phyloP scores from a whole-genome alignment of 2,888 invertebrate species.

The Carpatolechia fugitivella region DNA sequence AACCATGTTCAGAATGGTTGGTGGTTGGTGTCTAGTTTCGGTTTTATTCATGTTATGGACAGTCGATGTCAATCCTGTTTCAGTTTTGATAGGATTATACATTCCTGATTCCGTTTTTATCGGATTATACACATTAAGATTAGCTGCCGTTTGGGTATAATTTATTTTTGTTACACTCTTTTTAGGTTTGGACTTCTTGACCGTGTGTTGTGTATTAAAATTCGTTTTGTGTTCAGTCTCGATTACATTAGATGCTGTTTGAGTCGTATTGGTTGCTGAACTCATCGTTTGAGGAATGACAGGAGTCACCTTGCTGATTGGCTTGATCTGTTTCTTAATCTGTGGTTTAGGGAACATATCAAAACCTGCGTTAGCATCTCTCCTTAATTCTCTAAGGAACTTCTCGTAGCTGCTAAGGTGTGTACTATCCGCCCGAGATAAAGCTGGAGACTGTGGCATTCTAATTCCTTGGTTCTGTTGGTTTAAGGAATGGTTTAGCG shows the following conservation, averaged over 20 bases:
- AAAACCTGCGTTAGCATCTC: constrained; percentile 48
- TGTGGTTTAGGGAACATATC: constrained; percentile 11
- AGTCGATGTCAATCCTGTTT: neutral
- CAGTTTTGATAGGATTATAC: neutral
- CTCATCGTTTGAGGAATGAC: constrained; percentile 27
- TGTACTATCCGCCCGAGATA: constrained; percentile 14
- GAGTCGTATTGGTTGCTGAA: neutral
- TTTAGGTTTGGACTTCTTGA: too few species aligned
- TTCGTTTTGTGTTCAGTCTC: neutral
- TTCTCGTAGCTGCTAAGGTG: constrained; percentile 38
- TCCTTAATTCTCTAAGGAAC: constrained; percentile 53
- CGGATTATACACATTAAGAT: too few species aligned
- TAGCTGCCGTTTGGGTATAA: too few species aligned
- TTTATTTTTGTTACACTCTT: too few species aligned
- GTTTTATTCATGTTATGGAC: neutral
- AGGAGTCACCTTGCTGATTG: constrained; percentile 31
- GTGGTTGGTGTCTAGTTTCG: too few species aligned
- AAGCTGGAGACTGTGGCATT: neutral
- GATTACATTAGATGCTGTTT: neutral
- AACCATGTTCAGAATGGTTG: too few species aligned
- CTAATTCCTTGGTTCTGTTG: neutral
- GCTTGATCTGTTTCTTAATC: constrained; percentile 33
- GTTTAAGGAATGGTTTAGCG: neutral
- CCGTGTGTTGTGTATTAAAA: neutral
- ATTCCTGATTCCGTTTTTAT: neutral